These are phyloP conservation scores for Pollimyrus isidori DNA, from an alignment of 2,113 vertebrate species.

Conservation along the genomic window DNA sequence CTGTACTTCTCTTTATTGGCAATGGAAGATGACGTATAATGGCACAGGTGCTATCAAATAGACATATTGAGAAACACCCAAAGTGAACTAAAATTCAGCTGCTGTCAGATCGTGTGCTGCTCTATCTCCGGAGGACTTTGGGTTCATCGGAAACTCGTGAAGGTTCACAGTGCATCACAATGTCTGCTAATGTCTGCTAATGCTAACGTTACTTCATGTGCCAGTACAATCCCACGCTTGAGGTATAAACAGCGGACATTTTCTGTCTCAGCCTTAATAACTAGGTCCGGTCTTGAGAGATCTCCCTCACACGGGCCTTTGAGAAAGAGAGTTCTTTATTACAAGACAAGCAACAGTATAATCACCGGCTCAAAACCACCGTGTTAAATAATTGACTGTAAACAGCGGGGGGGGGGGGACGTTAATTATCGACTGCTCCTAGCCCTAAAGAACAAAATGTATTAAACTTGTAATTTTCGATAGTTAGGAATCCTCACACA, in stretches of 20 bases:
- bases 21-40: not conserved
- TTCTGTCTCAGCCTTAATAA: conserved; percentile 24
- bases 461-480: conserved; percentile 46
- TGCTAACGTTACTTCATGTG: not conserved
- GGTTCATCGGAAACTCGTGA: not conserved
- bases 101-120: not conserved
- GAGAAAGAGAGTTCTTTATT: conserved; percentile 48
- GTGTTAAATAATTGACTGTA: conserved; percentile 61
- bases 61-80: not conserved
- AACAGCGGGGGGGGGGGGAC: conserved; percentile 53
- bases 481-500: conserved; percentile 42
- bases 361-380: conserved; percentile 49
- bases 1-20: not conserved
- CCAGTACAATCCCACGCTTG: not conserved
- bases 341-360: conserved; percentile 45
- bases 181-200: not conserved
- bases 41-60: not conserved
- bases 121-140: not conserved
- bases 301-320: conserved; percentile 21
- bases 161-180: not conserved
- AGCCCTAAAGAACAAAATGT: conserved; percentile 46
- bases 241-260: conserved; percentile 4
- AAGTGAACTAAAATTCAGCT: not conserved
- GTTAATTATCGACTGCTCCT: conserved; percentile 53
- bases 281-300: conserved; percentile 15